Evolutionary conservation across 2,113 vertebrate genomes (phyloP), one percentile per base, ranked within the genome.

Genomic region (Rhea americana): DNA sequence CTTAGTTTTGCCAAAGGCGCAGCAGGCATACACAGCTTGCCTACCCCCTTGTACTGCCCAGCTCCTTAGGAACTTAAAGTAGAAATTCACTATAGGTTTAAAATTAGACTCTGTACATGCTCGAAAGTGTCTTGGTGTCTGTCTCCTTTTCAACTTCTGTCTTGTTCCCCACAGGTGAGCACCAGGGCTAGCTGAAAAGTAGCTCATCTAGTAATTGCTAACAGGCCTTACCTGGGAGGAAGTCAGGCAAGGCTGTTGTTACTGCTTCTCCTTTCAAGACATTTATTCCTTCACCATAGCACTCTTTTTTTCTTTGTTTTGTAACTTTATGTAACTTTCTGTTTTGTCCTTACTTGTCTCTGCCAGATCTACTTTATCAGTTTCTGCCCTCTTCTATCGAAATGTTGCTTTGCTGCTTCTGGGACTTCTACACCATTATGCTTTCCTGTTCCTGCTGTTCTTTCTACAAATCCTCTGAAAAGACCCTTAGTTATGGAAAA

Each of bases 341-440:
- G 19, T 21, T 81, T 91, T 62, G 28, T 35, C 11, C 11, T 67
- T 61, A 76, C 45, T n/a, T 43, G 15, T 50, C 13, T 50, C 47
- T 55, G 19, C 35, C 13, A 77, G 61, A 58, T 73, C 13, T 50
- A 2, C 4, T 61, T 62, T 77, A 22, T 62, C 25, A 39, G 7
- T 15, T 67, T 63, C 35, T 62, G 22, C 32, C 39, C 11, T 32
- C 62, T 82, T 68, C 17, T 26, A 43, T 19, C 10, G 14, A 4
- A 6, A 37, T 20, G 26, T 13, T 77, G 19, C 11, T 39, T 24
- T 58, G 35, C 35, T 72, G 0, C 21, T 39, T 56, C 41, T 47
- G 53, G 26, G 35, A 85, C 26, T n/a, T n/a, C 12, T 20, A 20
- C 3, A 5, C 12, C 1, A 0, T 37, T 68, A 26, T 2, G 2